Evolutionary conservation across 2,888 invertebrate genomes (phyloP).

Genomic region (Drosophila parthenogenetica): DNA sequence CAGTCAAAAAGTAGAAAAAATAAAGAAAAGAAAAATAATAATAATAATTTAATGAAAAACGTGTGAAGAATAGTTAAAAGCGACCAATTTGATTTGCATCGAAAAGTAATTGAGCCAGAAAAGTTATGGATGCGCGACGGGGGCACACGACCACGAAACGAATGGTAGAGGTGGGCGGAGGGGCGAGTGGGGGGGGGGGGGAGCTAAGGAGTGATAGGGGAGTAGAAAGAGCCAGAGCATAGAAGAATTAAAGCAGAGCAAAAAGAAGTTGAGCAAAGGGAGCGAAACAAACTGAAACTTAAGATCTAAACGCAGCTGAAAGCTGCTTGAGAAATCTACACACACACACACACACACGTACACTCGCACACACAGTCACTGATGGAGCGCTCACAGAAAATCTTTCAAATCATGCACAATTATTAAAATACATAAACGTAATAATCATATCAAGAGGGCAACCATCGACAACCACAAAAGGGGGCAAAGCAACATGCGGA

Average conservation of each 20-base stretch:
- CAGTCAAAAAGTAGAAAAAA: constrained; percentile 9
- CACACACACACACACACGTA: constrained; percentile 6
- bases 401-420: constrained; percentile 82
- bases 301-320: constrained; percentile 18
- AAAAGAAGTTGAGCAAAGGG: background rate
- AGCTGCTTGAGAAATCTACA: constrained; percentile 28
- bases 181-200: background rate
- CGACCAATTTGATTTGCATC: constrained; percentile 82
- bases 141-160: constrained; percentile 66
- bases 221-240: background rate
- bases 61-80: constrained; percentile 82
- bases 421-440: constrained; percentile 83
- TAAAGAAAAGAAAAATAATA: constrained; percentile 18
- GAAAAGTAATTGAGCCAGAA: constrained; percentile 81
- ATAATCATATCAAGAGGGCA: constrained; percentile 84
- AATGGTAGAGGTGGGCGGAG: constrained; percentile 5
- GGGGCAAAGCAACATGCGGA: constrained; percentile 53
- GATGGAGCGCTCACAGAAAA: constrained; percentile 44
- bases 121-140: constrained; percentile 75
- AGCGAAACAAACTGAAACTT: constrained; percentile 10
- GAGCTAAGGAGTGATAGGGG: background rate
- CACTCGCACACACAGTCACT: constrained; percentile 7
- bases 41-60: constrained; percentile 75
- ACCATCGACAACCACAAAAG: constrained; percentile 43
- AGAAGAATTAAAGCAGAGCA: constrained; percentile 7